phyloP scores from a whole-genome alignment of 2,113 vertebrate genomes.

The Cyanoliseus patagonus region DNA sequence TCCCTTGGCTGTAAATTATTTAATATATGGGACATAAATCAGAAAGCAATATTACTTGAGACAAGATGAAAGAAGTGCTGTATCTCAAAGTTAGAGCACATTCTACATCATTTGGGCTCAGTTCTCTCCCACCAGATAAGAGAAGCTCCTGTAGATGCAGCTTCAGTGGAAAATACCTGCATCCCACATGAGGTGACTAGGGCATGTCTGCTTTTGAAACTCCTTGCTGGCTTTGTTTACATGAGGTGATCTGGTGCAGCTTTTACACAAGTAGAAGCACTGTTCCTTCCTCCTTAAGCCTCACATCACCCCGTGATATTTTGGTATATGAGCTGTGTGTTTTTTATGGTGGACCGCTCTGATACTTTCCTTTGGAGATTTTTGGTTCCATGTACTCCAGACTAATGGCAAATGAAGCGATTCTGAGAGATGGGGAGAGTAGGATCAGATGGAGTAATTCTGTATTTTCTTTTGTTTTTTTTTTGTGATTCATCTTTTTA shows the following conservation, averaged over 20 bases:
- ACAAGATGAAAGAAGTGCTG: slow-evolving; percentile 36
- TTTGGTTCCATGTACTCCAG: not conserved
- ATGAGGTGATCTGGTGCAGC: not conserved
- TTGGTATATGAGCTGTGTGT: not conserved
- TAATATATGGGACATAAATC: slow-evolving; percentile 35
- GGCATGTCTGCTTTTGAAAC: not conserved
- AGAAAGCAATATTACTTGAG: slow-evolving; percentile 3
- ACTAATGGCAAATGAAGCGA: not conserved
- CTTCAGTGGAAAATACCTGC: not conserved
- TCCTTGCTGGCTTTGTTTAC: not conserved
- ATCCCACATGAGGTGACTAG: not conserved
- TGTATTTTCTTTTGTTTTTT: not conserved
- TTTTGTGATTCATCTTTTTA: not conserved
- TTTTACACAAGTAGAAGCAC: not conserved
- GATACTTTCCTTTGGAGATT: not conserved
- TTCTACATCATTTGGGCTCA: not conserved
- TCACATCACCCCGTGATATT: not conserved
- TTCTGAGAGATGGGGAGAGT: not conserved
- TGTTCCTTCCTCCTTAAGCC: not conserved
- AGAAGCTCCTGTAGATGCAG: not conserved
- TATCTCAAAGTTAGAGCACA: not conserved
- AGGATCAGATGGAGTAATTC: not conserved
- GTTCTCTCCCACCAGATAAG: not conserved
- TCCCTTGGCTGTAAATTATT: slow-evolving; percentile 56
- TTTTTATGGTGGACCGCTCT: not conserved